Evolutionary conservation across 2,888 invertebrate genomes (phyloP), one percentile per base, ranked within the genome.

Genomic region (Euproctis similis): DNA sequence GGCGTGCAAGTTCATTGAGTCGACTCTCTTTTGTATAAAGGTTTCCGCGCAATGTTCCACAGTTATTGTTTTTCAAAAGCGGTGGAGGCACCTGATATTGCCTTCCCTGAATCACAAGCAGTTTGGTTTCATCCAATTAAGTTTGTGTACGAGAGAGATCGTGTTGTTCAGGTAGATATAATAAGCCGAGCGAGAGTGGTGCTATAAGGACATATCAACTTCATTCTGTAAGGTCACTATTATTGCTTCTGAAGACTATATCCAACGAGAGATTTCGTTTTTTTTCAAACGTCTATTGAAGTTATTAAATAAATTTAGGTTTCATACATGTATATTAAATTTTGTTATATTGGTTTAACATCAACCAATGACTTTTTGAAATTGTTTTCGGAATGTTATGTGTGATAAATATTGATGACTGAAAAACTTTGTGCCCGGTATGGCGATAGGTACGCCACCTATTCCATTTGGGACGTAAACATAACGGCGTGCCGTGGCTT

Each of bases 51-150:
- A 62, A 72, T 77, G 72, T 72, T 74, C 71, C 64, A 55, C 52
- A 70, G 71, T 78, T 84, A 84, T 84, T 82, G 82, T 82, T 84
- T 80, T 77, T 75, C 76, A 69, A 78, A 75, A 74, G 72, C 70
- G 70, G 51, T 53, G 52, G 60, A 59, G 62, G 58, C 65, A 64
- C 65, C 65, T 69, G 70, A 67, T 75, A 76, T 81, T 77, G 67
- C 73, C 64, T 69, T 66, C 51, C 53, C 55, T 58, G 68, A 72
- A 68, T 73, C 69, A 59, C 62, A 68, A 76, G 62, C 62, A 69
- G 68, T 61, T 65, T 65, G 64, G 60, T 65, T 75, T 70, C n/a
- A 74, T 78, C 71, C 64, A 72, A 76, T 78, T 75, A 73, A 59
- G 56, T 52, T 38, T 53, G 49, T 51, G 40, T 47, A 46, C 53